phyloP scores from a whole-genome alignment of 2,113 vertebrate genomes.

The Mastomys natalensis region DNA sequence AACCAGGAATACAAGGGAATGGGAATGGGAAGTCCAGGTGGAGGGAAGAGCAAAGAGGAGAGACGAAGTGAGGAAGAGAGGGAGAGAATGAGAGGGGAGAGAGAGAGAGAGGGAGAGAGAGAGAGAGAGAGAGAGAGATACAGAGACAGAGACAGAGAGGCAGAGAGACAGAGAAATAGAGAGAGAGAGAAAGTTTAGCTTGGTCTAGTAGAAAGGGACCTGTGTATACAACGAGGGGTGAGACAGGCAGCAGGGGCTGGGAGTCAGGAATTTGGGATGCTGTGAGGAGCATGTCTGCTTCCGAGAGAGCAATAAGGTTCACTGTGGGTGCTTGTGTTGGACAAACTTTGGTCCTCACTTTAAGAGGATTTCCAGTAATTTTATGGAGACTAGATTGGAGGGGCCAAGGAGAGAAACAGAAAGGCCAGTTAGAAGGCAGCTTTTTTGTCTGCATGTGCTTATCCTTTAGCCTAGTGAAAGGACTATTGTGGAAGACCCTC shows the following conservation, averaged over 20 bases:
- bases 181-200: not conserved
- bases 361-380: not conserved
- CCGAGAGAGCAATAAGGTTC: not conserved
- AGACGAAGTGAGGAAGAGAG: rapidly evolving
- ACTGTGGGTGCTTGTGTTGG: not conserved
- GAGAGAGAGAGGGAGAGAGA: not conserved
- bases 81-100: too few species aligned
- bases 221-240: not conserved
- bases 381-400: not conserved
- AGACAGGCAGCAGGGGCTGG: not conserved
- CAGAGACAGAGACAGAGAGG: not conserved
- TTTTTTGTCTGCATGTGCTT: not conserved
- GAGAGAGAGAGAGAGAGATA: not conserved
- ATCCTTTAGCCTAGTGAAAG: not conserved
- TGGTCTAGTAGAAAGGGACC: not conserved
- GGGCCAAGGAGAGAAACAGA: not conserved
- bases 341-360: not conserved
- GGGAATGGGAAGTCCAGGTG: not conserved
- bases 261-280: not conserved
- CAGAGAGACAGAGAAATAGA: not conserved
- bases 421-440: not conserved
- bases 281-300: not conserved
- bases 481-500: not conserved
- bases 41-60: not conserved
- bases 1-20: not conserved